Base-by-base conservation (phyloP, 2,113 vertebrate genomes). In the Fregata magnificens region DNA sequence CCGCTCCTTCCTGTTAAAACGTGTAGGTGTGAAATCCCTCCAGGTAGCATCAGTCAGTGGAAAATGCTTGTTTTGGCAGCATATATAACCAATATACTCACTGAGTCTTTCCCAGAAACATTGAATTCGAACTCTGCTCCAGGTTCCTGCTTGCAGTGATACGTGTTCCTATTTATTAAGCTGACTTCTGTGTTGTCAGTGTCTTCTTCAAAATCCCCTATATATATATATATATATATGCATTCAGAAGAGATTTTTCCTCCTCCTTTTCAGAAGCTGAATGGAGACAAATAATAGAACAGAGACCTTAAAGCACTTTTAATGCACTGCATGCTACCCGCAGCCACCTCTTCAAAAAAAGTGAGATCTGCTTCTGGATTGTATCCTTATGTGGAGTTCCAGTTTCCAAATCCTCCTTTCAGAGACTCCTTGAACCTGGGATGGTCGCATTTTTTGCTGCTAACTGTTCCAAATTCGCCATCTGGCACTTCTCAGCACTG, bases 401-500 rank as follows among this genome's bases (percentile, higher is more conserved):
- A 97, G 79, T 96, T 98, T 97, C 97, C 96, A 98, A 97, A 98
- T 96, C 91, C 91, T 94, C 93, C 94, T 97, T 97, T 92, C 95
- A 97, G 96, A 98, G 93, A 86, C 95, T 98, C 86, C 47, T 79
- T 88, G 95, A 97, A 97, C 94, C 85, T 93, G 88, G 89, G 95
- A 97, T 95, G 94, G 93, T 97, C 53, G n/a, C 66, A 74, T 98
- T 97, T 98, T 96, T 97, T 97, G 62, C 96, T 97, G 83, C 95
- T 97, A 96, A 94, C 93, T 66, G 83, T 97, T 98, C 97, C 98
- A 98, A 96, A 92, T 98, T 98, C 72, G 22, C 97, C 97, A 98
- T 98, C 98, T 98, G 98, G 98, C 97, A 97, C 96, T 97, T 98
- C 96, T 98, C 97, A 98, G 82, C 65, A 40, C 74, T 96, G 96